Percentiles rank a stretch among this genome's conserved stretches.
Evolutionary conservation across 2,888 invertebrate genomes (phyloP).

Genomic region (Dendrolimus pini): DNA sequence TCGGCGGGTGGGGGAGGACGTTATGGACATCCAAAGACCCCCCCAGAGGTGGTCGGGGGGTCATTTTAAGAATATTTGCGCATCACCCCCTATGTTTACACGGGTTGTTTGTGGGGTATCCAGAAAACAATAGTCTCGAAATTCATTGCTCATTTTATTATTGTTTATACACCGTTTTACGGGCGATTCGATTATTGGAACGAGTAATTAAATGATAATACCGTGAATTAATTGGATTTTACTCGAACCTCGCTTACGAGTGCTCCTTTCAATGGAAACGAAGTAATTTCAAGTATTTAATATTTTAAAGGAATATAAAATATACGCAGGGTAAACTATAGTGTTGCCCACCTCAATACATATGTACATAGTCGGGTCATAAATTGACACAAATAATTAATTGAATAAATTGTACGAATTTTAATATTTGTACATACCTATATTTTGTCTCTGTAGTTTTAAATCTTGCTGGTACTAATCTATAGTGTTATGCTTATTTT

Average conservation of each 20-base stretch:
- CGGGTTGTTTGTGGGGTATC: constrained; percentile 73
- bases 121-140: constrained; percentile 75
- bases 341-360: too few relatives aligned
- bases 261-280: constrained; percentile 17
- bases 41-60: constrained; percentile 46
- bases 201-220: constrained; percentile 76
- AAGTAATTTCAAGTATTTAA: neutral
- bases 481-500: too few relatives aligned
- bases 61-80: constrained; percentile 75
- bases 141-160: constrained; percentile 77
- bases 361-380: too few relatives aligned
- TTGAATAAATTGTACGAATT: neutral
- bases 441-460: too few relatives aligned
- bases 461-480: too few relatives aligned
- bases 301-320: too few relatives aligned
- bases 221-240: constrained; percentile 72
- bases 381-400: too few relatives aligned
- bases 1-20: constrained; percentile 41
- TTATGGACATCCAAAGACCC: constrained; percentile 51
- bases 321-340: too few relatives aligned
- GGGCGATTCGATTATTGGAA: constrained; percentile 74
- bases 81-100: constrained; percentile 67
- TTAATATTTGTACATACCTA: neutral
- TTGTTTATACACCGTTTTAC: constrained; percentile 74
- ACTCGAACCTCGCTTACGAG: constrained; percentile 51